Conservation (phyloP, 2,888 invertebrate genomes). For the Leptogaster cylindrica region DNA sequence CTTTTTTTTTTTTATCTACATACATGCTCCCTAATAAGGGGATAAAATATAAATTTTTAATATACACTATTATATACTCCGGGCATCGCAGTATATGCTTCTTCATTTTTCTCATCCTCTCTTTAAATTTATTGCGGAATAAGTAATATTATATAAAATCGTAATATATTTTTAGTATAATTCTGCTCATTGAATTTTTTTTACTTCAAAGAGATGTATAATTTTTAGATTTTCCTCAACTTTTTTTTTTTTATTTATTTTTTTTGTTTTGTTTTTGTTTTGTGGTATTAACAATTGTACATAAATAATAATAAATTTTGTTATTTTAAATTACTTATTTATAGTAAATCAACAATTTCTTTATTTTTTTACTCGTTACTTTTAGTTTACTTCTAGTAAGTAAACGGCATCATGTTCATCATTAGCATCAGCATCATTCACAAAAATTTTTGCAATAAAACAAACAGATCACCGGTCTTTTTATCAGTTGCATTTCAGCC, state of each 20-base stretch:
- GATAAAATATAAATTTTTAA: constrained; percentile 15
- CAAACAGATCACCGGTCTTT: too few species aligned
- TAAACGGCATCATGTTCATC: too few species aligned
- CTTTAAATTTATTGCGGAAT: constrained; percentile 23
- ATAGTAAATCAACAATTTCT: constrained; percentile 13
- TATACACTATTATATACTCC: constrained; percentile 18
- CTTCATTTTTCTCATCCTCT: too few species aligned
- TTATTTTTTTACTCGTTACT: too few species aligned
- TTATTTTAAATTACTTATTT: constrained; percentile 15
- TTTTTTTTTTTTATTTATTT: neutral
- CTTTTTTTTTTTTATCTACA: constrained; percentile 27
- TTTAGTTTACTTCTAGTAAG: too few species aligned
- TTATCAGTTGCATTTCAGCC: too few species aligned
- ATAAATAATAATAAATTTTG: constrained; percentile 16
- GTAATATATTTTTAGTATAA: constrained; percentile 14
- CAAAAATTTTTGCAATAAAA: too few species aligned
- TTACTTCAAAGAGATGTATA: neutral
- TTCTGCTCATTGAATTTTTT: neutral
- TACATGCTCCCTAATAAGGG: constrained; percentile 17
- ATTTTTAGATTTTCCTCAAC: neutral
- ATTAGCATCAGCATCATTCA: too few species aligned
- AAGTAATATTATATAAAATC: constrained; percentile 27
- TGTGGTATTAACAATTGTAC: neutral
- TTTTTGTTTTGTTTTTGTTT: neutral
- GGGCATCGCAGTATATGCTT: neutral